These are phyloP conservation scores for Limenitis camilla DNA, from an alignment of 2,888 invertebrate genomes.

Conservation along the genomic window DNA sequence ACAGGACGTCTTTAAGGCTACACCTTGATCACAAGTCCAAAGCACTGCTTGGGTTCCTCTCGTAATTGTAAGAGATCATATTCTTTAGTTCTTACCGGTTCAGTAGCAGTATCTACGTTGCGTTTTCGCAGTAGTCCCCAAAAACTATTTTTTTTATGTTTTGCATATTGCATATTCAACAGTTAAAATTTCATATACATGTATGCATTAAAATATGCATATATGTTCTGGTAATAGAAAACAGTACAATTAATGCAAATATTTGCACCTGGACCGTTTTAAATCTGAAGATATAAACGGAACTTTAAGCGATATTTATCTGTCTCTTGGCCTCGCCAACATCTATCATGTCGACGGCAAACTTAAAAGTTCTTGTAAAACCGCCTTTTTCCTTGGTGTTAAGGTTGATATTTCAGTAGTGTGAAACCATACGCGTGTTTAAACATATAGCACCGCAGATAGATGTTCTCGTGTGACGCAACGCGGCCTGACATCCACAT, in stretches of 20 bases:
- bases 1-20: too few relatives aligned
- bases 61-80: too few relatives aligned
- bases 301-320: conserved; percentile 47
- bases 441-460: conserved; percentile 36
- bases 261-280: conserved; percentile 5
- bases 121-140: too few relatives aligned
- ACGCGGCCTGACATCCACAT: conserved; percentile 24
- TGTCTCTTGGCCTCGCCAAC: conserved; percentile 51
- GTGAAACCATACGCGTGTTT: conserved; percentile 8
- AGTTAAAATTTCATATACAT: too few relatives aligned
- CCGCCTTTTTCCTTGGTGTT: conserved; percentile 2
- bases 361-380: conserved; percentile 10
- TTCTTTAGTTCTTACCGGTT: too few relatives aligned
- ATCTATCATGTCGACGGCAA: conserved; percentile 42
- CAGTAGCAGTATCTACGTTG: too few relatives aligned
- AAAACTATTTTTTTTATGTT: too few relatives aligned
- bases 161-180: too few relatives aligned
- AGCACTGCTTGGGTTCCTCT: too few relatives aligned
- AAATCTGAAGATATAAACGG: conserved; percentile 23
- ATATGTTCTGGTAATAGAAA: too few relatives aligned
- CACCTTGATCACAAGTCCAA: too few relatives aligned
- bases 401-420: conserved; percentile 26
- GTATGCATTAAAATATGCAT: too few relatives aligned
- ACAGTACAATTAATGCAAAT: background rate
- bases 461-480: conserved; percentile 45